phyloP scores from a whole-genome alignment of 2,113 vertebrate species.

The Trichechus manatus region DNA sequence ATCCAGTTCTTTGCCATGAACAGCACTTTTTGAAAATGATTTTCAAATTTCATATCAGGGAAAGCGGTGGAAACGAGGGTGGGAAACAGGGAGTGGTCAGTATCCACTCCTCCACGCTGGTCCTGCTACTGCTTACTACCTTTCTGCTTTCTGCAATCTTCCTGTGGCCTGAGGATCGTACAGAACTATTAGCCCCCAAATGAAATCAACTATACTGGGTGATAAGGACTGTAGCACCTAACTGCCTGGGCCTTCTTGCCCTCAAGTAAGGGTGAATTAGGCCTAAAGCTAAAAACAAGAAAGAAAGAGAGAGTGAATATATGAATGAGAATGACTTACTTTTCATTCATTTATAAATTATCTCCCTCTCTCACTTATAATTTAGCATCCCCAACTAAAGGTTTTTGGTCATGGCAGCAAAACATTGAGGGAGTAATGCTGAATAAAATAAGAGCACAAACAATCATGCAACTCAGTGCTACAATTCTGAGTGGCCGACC shows the following conservation, averaged over 20 bases:
- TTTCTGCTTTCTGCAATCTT: background rate
- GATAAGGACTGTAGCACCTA: background rate
- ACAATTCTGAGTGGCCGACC: background rate
- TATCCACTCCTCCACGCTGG: accelerated
- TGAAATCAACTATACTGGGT: background rate
- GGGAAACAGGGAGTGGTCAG: accelerated
- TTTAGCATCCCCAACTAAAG: background rate
- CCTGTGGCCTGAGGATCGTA: background rate
- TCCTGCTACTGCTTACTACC: background rate
- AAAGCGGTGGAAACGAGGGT: background rate
- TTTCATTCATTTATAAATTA: background rate
- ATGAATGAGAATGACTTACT: background rate
- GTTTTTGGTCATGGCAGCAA: background rate
- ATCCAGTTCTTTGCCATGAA: background rate
- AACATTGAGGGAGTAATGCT: background rate
- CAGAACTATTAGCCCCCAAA: background rate
- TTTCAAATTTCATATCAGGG: background rate
- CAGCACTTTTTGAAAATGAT: background rate
- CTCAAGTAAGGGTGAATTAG: background rate
- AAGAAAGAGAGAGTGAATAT: background rate
- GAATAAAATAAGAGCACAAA: background rate
- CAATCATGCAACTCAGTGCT: background rate
- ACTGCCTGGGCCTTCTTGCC: background rate
- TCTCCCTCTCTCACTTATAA: background rate
- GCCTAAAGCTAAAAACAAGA: background rate